These are phyloP conservation scores for Amitus sp. DNA, from an alignment of 2,888 invertebrate genomes.

Conservation along the genomic window DNA sequence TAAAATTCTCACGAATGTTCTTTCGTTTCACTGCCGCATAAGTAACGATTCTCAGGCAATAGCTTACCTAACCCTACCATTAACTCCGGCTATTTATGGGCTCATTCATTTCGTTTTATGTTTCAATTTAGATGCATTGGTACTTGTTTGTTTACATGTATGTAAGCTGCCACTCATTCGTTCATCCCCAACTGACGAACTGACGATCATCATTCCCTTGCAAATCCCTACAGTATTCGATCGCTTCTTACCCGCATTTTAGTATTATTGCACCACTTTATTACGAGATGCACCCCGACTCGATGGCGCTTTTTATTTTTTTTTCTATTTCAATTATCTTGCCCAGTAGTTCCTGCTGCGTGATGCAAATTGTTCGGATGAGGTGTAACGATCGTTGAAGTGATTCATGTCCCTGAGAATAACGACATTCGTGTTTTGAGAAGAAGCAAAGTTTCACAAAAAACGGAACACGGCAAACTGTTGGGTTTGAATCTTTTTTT, in stretches of 20 bases:
- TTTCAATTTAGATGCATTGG: conserved; percentile 66
- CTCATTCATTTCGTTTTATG: conserved; percentile 62
- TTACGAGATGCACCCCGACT: neutral
- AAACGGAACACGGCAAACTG: too few species aligned
- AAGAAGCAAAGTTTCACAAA: too few species aligned
- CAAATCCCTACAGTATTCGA: conserved; percentile 34
- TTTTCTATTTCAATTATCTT: neutral
- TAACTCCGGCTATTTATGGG: conserved; percentile 63
- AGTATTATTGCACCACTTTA: conserved; percentile 1
- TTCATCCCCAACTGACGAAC: conserved; percentile 42
- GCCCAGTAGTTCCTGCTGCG: neutral
- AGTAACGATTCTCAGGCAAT: conserved; percentile 59
- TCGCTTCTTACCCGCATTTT: neutral
- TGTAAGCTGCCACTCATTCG: conserved; percentile 55
- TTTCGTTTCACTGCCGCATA: conserved; percentile 47
- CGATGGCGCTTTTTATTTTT: neutral
- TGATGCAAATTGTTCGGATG: neutral
- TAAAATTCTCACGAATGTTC: conserved; percentile 44
- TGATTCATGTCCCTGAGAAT: neutral
- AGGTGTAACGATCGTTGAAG: neutral
- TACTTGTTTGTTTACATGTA: conserved; percentile 64
- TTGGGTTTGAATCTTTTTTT: too few species aligned
- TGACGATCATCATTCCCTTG: conserved; percentile 57
- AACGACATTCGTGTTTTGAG: neutral
- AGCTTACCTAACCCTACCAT: conserved; percentile 64